These are phyloP conservation scores for Pitta sordida DNA, from an alignment of 2,113 vertebrate species.

Conservation along the genomic window DNA sequence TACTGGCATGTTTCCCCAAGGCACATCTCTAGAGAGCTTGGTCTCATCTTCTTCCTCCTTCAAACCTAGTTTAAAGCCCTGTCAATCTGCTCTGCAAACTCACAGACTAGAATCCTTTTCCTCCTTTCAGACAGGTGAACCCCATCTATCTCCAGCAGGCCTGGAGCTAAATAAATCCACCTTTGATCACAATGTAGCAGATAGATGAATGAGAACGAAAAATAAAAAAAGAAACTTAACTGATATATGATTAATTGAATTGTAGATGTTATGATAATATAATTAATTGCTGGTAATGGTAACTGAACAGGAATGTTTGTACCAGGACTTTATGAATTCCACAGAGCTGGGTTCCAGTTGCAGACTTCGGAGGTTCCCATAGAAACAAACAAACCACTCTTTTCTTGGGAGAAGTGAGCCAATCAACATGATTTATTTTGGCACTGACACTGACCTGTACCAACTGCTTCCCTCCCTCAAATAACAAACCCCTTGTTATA, in stretches of 20 bases:
- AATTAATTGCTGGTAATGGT: background rate
- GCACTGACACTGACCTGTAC: background rate
- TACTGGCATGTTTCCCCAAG: too few relatives aligned
- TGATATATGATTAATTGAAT: background rate
- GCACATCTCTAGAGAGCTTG: background rate
- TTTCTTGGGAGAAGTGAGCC: background rate
- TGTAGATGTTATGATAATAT: background rate
- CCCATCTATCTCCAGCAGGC: background rate
- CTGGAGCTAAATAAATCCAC: background rate
- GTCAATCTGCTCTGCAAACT: background rate
- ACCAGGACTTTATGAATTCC: background rate
- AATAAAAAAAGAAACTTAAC: background rate
- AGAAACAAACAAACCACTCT: background rate
- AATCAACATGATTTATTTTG: background rate
- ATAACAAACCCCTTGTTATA: background rate
- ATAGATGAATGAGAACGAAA: background rate
- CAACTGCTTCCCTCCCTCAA: background rate
- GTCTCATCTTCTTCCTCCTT: background rate
- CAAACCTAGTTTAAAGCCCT: background rate
- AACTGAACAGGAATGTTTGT: background rate
- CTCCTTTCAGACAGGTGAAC: background rate
- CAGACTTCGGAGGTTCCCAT: background rate
- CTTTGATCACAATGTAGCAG: background rate
- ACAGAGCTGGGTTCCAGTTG: background rate
- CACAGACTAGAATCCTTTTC: background rate